Percentiles rank a stretch among this genome's conserved stretches.
phyloP scores from a whole-genome alignment of 2,797 vertebrate species.

The Rhabdomys pumilio region DNA sequence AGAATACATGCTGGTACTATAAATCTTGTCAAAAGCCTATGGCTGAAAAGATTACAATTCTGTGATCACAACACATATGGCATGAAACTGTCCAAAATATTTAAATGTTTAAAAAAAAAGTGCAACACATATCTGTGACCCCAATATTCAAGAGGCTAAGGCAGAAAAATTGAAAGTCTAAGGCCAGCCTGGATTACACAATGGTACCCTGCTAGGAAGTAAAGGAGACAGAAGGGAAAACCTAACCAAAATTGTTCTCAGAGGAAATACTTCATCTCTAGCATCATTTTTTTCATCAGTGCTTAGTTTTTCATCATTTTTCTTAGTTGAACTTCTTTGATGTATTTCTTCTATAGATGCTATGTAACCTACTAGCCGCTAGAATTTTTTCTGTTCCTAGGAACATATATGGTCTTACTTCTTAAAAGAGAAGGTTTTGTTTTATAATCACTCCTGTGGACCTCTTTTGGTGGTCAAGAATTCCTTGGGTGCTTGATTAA shows the following conservation, averaged over 20 bases:
- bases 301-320: background rate
- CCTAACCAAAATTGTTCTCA: background rate
- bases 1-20: background rate
- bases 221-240: background rate
- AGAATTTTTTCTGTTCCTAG: conserved; percentile 32
- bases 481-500: background rate
- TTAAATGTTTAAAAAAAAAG: background rate
- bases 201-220: background rate
- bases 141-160: background rate
- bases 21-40: background rate
- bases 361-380: conserved; percentile 2
- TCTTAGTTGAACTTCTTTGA: background rate
- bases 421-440: background rate
- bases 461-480: background rate
- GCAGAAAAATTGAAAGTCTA: background rate
- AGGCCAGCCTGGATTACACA: background rate
- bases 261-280: background rate
- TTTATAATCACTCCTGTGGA: background rate
- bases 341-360: conserved; percentile 29
- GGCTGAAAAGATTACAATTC: background rate
- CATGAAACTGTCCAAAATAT: background rate
- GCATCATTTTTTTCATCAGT: background rate
- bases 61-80: background rate
- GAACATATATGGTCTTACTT: conserved; percentile 40
- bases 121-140: background rate